phyloP scores from a whole-genome alignment of 2,888 invertebrate species.

The Tineola bisselliella region DNA sequence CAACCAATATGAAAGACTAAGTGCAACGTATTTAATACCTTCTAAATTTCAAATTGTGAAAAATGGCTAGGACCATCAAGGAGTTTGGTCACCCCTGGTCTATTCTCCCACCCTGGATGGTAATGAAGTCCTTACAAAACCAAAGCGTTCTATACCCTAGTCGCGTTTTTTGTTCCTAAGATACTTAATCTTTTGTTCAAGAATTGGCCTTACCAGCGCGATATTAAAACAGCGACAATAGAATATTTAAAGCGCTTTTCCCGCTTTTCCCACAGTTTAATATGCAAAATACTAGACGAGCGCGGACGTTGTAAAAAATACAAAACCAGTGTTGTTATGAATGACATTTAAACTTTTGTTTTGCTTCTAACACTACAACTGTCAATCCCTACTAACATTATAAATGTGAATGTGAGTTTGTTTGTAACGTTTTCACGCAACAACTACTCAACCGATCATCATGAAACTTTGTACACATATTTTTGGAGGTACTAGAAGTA shows the following conservation, averaged over 20 bases:
- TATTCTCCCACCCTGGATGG: too few species aligned
- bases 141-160: background rate
- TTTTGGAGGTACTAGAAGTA: too few species aligned
- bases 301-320: background rate
- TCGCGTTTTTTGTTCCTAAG: background rate
- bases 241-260: background rate
- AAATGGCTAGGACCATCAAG: too few species aligned
- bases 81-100: too few species aligned
- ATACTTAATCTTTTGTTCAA: slow-evolving; percentile 1
- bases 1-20: too few species aligned
- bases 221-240: slow-evolving; percentile 1
- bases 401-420: too few species aligned
- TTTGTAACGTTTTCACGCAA: too few species aligned
- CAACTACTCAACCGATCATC: too few species aligned
- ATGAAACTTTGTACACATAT: too few species aligned
- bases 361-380: background rate
- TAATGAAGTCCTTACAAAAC: background rate
- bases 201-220: background rate
- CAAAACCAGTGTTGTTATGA: background rate
- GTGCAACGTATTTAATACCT: too few species aligned
- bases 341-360: background rate
- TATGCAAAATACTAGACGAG: slow-evolving; percentile 1
- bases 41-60: too few species aligned
- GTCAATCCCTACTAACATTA: background rate
- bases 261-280: background rate